phyloP scores from a whole-genome alignment of 2,113 vertebrate genomes.

The Cottus gobio region DNA sequence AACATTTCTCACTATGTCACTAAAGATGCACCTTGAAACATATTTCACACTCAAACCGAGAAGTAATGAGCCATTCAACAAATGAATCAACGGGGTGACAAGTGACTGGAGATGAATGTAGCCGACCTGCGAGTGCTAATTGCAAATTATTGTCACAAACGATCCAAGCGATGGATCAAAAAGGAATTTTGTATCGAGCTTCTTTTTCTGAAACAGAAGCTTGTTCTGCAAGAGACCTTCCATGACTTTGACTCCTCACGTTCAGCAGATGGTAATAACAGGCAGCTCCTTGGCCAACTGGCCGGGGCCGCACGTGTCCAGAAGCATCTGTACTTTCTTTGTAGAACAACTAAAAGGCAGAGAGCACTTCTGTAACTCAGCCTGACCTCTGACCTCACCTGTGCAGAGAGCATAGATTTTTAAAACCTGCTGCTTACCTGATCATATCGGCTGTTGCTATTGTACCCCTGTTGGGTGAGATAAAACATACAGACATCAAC shows the following conservation, averaged over 20 bases:
- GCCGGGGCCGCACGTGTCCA: neutral
- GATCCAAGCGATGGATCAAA: constrained; percentile 8
- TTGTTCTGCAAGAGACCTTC: neutral
- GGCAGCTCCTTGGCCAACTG: neutral
- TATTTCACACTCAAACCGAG: neutral
- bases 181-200: neutral
- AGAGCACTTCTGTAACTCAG: neutral
- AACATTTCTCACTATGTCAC: neutral
- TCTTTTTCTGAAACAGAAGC: neutral
- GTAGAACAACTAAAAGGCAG: neutral
- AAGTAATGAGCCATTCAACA: constrained; percentile 21
- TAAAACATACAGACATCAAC: neutral
- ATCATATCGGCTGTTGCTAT: neutral
- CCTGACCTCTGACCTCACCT: too few species aligned
- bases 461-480: neutral
- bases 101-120: constrained; percentile 18
- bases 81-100: constrained; percentile 8
- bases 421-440: neutral
- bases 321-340: neutral
- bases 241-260: neutral
- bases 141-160: constrained; percentile 6
- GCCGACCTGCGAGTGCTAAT: neutral
- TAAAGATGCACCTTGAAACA: constrained; percentile 15
- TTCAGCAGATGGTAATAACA: constrained; percentile 1
- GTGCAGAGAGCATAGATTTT: neutral